Conservation (phyloP, 1,140 invertebrate species). For the Berghia stephanieae region DNA sequence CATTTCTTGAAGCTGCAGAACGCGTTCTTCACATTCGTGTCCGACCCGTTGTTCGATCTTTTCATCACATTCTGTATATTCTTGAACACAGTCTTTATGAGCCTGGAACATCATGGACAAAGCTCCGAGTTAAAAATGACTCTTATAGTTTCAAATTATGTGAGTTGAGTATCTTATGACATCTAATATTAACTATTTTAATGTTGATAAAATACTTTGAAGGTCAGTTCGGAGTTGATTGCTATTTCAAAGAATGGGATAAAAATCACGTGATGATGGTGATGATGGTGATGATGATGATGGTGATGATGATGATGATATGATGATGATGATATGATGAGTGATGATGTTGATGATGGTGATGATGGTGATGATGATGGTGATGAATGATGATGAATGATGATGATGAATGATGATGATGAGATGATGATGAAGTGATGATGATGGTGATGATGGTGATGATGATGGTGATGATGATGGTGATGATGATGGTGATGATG, state of each 20-base stretch:
- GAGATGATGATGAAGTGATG: no score
- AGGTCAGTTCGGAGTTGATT: no score
- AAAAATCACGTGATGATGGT: no score
- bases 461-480: slow-evolving; percentile 28
- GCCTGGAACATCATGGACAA: slow-evolving; percentile 95
- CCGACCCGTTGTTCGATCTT: slow-evolving; percentile 96
- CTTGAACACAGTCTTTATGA: slow-evolving; percentile 97
- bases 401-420: no score
- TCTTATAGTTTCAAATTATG: slow-evolving; percentile 61
- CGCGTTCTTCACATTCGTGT: slow-evolving; percentile 72
- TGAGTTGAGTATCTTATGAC: no score
- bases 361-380: slow-evolving; percentile 23
- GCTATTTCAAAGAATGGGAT: no score
- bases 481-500: slow-evolving; percentile 15
- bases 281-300: no score
- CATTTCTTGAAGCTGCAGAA: slow-evolving; percentile 67
- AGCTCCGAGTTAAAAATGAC: slow-evolving; percentile 71
- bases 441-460: slow-evolving; percentile 29
- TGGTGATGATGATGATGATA: no score
- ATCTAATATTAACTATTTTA: background rate
- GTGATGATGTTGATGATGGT: no score
- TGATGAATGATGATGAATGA: no score
- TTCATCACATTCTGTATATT: slow-evolving; percentile 98
- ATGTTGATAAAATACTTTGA: no score
- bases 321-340: no score